Base-by-base conservation (phyloP, 2,113 vertebrate genomes). In the Rhegmatorhina hoffmannsi region DNA sequence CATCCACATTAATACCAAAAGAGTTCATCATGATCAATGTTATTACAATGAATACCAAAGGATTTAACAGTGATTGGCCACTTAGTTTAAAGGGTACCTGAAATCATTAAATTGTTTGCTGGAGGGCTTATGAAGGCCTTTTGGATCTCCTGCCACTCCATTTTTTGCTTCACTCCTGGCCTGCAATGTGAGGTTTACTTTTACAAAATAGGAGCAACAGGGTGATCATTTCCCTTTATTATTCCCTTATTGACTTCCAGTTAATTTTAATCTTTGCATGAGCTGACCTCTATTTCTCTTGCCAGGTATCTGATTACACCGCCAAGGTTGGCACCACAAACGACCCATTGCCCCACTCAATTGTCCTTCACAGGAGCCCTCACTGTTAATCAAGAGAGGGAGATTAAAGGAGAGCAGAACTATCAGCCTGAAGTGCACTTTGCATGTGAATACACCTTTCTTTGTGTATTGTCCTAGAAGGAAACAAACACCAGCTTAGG, bases 51-150 rank as follows among this genome's bases (percentile, higher is more conserved):
- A 96, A 96, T 97, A 96, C 95, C 97, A 95, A 95, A 97, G 95
- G 96, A 96, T 96, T 96, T 93, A 91, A 91, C 89, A 83, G 93
- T 75, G 92, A 95, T 97, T 96, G 96, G 96, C 95, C 96, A 97
- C 96, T 97, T 97, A 96, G 95, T 96, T 97, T 97, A 97, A 97
- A 97, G 93, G 89, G 89, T 97, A 96, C 94, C 94, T 95, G 95
- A 96, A 97, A 96, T 97, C 96, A 96, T 97, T 97, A 97, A 97
- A 78, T 89, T 96, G 91, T 96, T 96, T 97, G 97, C 96, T 97
- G 91, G 92, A 96, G 96, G 97, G 96, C 93, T 97, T 97, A 83
- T 69, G 79, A 82, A 97, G 85, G 87, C 94, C 85, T 95, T 31
- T 93, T 75, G 91, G 83, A 94, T 89, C 6, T 0, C 79, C 85